Base-by-base conservation (phyloP, 2,797 vertebrate species). In the Amblyopsis hoosieri region DNA sequence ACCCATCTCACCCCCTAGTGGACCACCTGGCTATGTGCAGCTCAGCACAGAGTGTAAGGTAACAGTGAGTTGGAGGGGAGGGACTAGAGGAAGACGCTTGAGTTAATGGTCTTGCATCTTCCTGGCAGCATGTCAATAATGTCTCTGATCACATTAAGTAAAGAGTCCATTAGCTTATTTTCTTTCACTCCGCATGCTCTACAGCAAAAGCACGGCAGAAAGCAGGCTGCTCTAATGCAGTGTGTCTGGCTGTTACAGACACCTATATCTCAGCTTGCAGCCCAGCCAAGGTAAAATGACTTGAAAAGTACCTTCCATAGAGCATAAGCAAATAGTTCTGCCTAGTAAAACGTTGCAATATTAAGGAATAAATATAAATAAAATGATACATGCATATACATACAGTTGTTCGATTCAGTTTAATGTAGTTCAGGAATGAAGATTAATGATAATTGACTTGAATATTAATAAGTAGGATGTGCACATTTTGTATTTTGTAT, bases 51-150 rank as follows among this genome's bases (percentile, higher is more conserved):
- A 78, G 78, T 72, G 42, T 53, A 67, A 64, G 71, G 76, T 70
- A 79, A 69, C 84, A 93, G 91, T 86, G 80, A 87, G 89, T 81
- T 83, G 86, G 89, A 90, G 88, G 74, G 90, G 91, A 93, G 82
- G 93, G 94, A 93, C 87, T 91, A 93, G 92, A 92, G 91, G 92
- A 87, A 88, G 72, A 78, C 92, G 92, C 91, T 92, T 89, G 91
- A 94, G 93, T 94, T 98, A 98, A 98, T 99, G 95, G 95, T 93
- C 94, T 94, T 94, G 95, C 90, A 68, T 96, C 94, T 98, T 97
- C 95, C 95, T 98, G 96, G 96, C 95, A 95, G 95, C 94, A 94
- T 96, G 95, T 98, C 96, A 97, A 95, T 97, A 98, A 97, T 95
- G 94, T 92, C 93, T 96, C 93, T 98, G 96, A 98, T 98, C 96